Percentiles rank a stretch among this genome's conserved stretches.
Conservation (phyloP, 1,140 invertebrate species). For the Fopius arisanus region DNA sequence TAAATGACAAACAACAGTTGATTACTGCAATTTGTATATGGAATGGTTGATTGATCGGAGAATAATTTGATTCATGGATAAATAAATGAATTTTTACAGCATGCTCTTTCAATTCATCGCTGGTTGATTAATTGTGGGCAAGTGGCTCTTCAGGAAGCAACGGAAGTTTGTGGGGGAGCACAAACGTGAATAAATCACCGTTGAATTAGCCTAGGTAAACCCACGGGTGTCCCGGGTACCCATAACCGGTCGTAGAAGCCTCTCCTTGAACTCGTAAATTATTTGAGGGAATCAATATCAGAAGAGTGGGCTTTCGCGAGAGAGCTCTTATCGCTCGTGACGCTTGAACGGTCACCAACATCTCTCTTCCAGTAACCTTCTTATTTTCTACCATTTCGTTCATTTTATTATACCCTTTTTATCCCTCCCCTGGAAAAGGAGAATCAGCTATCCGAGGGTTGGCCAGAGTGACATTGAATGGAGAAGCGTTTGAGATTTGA, state of each 20-base stretch:
- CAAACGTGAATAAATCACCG: slow-evolving; percentile 46
- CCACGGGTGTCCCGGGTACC: not conserved
- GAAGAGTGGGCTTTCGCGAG: slow-evolving; percentile 37
- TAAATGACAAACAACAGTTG: too few relatives aligned
- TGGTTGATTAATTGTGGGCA: slow-evolving; percentile 42
- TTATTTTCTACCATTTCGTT: not conserved
- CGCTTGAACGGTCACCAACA: slow-evolving; percentile 2
- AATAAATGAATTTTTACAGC: too few relatives aligned
- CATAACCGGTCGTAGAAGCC: slow-evolving; percentile 26
- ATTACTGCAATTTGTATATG: too few relatives aligned
- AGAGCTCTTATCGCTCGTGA: slow-evolving; percentile 38
- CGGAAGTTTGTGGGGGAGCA: slow-evolving; percentile 35
- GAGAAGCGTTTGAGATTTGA: not conserved
- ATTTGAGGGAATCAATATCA: slow-evolving; percentile 44
- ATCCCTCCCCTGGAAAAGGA: not conserved
- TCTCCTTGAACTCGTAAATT: slow-evolving; percentile 40
- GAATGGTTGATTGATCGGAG: too few relatives aligned
- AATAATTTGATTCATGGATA: too few relatives aligned
- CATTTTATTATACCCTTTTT: not conserved
- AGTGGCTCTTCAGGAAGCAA: slow-evolving; percentile 33
- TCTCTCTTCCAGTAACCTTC: slow-evolving; percentile 1
- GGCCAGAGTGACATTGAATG: not conserved
- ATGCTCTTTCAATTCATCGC: slow-evolving; percentile 29
- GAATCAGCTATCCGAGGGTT: not conserved
- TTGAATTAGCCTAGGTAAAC: slow-evolving; percentile 45